Evolutionary conservation across 2,888 invertebrate species (phyloP).

Genomic region (Scrobipalpa costella): DNA sequence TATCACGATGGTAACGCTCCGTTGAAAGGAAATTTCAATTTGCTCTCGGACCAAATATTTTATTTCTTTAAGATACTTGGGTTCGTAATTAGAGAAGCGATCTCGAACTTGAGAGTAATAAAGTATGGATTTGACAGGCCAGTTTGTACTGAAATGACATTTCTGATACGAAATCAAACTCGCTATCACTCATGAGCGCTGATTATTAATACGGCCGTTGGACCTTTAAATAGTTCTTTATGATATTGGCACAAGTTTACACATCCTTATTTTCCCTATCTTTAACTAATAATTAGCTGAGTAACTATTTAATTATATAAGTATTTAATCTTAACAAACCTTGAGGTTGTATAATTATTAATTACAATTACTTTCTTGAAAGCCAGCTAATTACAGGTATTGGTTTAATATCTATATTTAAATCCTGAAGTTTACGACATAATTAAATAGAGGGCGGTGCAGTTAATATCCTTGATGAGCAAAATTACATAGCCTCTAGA

Average conservation of each 20-base stretch:
- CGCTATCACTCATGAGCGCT: too few relatives aligned
- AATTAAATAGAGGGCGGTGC: conserved; percentile 1
- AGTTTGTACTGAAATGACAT: too few relatives aligned
- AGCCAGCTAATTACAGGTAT: conserved; percentile 1
- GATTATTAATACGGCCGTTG: too few relatives aligned
- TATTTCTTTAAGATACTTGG: background rate
- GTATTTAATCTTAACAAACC: conserved; percentile 1
- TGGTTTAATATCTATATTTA: conserved; percentile 11
- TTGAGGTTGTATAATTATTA: conserved; percentile 13
- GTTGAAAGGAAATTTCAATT: background rate
- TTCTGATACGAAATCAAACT: too few relatives aligned
- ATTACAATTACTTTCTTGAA: conserved; percentile 17
- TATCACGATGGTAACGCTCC: background rate
- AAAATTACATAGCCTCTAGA: background rate
- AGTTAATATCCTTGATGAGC: background rate
- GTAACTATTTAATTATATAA: conserved; percentile 5
- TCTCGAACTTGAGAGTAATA: too few relatives aligned
- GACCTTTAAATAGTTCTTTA: background rate
- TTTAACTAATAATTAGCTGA: background rate
- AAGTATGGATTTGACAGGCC: too few relatives aligned
- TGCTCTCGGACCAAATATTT: background rate
- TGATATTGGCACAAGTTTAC: background rate
- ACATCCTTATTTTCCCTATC: conserved; percentile 1
- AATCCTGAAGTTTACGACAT: conserved; percentile 16
- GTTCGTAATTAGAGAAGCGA: too few relatives aligned